These are phyloP conservation scores for Notodonta ziczac DNA, from an alignment of 2,888 invertebrate species.

Conservation along the genomic window DNA sequence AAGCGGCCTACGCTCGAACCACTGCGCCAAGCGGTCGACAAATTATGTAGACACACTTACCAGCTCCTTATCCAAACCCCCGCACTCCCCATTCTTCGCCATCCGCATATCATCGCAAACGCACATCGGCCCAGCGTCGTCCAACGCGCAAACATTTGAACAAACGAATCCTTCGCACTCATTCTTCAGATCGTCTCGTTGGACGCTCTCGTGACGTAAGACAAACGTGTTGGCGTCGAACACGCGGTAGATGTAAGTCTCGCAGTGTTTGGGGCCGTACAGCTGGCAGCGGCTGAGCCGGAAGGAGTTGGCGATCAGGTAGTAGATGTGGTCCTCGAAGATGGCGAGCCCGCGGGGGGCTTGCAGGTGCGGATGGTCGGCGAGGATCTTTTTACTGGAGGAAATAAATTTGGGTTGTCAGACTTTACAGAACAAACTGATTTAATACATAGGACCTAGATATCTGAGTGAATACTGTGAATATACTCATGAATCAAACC, in stretches of 20 bases:
- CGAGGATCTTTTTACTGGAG: conserved; percentile 70
- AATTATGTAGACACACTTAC: too few species aligned
- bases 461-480: too few species aligned
- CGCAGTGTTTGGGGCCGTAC: conserved; percentile 79
- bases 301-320: conserved; percentile 83
- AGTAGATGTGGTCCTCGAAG: conserved; percentile 91
- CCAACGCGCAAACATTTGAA: conserved; percentile 85
- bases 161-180: conserved; percentile 80
- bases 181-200: conserved; percentile 63
- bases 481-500: too few species aligned
- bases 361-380: conserved; percentile 69
- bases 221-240: conserved; percentile 60
- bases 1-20: too few species aligned
- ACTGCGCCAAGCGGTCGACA: too few species aligned
- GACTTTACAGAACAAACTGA: too few species aligned
- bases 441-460: too few species aligned
- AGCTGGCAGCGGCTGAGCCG: conserved; percentile 86
- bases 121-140: conserved; percentile 68
- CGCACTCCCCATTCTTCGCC: conserved; percentile 49
- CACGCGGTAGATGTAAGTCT: conserved; percentile 68
- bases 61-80: conserved; percentile 31
- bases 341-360: conserved; percentile 88
- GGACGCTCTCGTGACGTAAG: conserved; percentile 60
- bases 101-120: conserved; percentile 81
- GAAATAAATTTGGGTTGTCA: background rate